Base-by-base conservation (phyloP, 2,888 invertebrate genomes). In the Lissocephala sabroskyi region DNA sequence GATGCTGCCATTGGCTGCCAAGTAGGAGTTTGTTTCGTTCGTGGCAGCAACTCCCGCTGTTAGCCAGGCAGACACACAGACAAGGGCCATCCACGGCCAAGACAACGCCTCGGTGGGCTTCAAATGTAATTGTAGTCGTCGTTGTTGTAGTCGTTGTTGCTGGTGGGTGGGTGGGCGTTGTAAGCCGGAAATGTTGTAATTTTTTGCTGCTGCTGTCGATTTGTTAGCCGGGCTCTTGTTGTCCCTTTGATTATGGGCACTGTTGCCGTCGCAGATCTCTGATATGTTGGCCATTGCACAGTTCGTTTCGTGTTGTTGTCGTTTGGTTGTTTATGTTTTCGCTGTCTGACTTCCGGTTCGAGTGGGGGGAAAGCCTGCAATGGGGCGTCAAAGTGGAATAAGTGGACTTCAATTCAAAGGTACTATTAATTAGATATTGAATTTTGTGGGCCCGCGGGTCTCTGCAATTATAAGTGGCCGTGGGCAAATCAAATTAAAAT, bases 141-240 rank as follows among this genome's bases (percentile, higher is more conserved):
- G 35, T 41, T 40, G 44, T 29, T 44, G 43, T 9, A 35, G 39
- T 32, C 51, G 45, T 36, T 43, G 46, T 16, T 50, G 43, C 33
- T 51, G 41, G n/a, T 45, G 41, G 13, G n/a, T n/a, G n/a, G 62
- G 52, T 33, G 43, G 43, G 33, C 44, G 48, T 36, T 3, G 55
- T 54, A 54, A 52, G 53, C 49, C 70, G 70, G 74, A 70, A 56
- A 55, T 58, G 62, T 65, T 44, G 54, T 60, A 58, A 65, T 62
- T 65, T 47, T 55, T 41, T 42, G 75, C 23, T 41, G 41, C 7
- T 39, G 41, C 10, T 32, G 23, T 9, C 37, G 35, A 17, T 32
- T 28, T 26, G 19, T 6, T 41, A 2, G 19, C 33, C 28, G 30
- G 37, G 17, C 29, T n/a, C 18, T 17, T 35, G 48, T 14, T 47